phyloP scores from a whole-genome alignment of 64 coral and sea anemone genomes.

The Pocillopora verrucosa region DNA sequence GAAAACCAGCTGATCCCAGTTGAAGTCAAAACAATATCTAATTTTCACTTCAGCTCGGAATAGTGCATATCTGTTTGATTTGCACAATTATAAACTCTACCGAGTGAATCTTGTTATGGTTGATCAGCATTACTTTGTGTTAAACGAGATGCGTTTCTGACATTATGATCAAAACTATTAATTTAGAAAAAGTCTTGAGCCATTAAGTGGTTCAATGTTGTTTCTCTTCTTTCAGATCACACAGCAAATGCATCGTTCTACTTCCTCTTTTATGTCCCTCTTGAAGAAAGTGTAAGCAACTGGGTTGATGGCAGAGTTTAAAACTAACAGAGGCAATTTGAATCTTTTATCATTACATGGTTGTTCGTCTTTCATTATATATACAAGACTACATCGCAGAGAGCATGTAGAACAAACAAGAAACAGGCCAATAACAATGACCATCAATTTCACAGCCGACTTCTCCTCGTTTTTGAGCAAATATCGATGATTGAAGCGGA shows the following conservation, averaged over 20 bases:
- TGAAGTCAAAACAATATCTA: too few relatives aligned
- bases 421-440: not conserved
- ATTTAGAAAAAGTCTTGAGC: too few relatives aligned
- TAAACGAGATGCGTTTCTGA: too few relatives aligned
- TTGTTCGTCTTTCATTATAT: not conserved
- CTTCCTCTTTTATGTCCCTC: not conserved
- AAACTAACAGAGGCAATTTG: slow-evolving; percentile 7
- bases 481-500: not conserved
- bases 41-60: too few relatives aligned
- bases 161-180: too few relatives aligned
- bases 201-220: not conserved
- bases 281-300: not conserved
- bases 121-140: too few relatives aligned
- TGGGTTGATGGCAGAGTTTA: not conserved
- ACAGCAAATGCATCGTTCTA: not conserved
- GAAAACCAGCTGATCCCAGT: too few relatives aligned
- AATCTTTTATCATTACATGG: not conserved
- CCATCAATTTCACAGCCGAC: not conserved
- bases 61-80: too few relatives aligned
- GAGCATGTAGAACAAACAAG: not conserved
- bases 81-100: too few relatives aligned
- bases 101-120: too few relatives aligned
- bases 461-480: too few relatives aligned
- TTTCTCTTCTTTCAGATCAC: not conserved
- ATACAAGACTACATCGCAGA: not conserved